Evolutionary conservation across 2,113 vertebrate species (phyloP), one percentile per base, ranked within the genome.

Genomic region (Poeciliopsis retropinna): DNA sequence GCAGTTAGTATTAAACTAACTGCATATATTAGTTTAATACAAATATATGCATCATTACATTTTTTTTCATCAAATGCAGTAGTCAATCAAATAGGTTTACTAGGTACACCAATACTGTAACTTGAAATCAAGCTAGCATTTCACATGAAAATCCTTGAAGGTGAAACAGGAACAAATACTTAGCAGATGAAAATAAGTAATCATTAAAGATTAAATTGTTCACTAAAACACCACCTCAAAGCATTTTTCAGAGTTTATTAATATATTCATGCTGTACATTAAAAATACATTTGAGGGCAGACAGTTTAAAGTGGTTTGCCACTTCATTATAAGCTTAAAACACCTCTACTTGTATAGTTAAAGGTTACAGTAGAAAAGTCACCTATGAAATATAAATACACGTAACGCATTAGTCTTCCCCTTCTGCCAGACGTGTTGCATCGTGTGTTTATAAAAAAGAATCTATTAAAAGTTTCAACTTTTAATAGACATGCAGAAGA

Each of bases 361-460:
- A 60, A 31, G 13, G 32, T 75, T 60, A 37, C 51, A 75, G 10
- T 39, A 11, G 6, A 12, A 22, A 74, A 41, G 12, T 34, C 28
- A 57, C 19, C 51, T 60, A 64, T 47, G 72, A 39, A 25, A 80
- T 87, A 85, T 89, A 87, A 84, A 86, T 88, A 76, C 39, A 68
- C 5, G 6, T 29, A 67, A 44, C 12, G 67, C 6, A 22, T n/a
- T 27, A 34, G 39, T 25, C 54, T 17, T 34, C 22, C 11, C 14
- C n/a, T 29, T 27, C 44, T 28, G n/a, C 37, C 62, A 54, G 62
- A 77, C 60, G 39, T 25, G 51, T 19, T 47, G 32, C 19, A 74
- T 34, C 7, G 5, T 17, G 7, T 22, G 31, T 68, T 27, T 32
- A 39, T 60, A 14, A 41, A 73, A 63, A 74, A 0, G 10, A 44